Conservation (phyloP, 2,113 vertebrate species). For the Castor canadensis region DNA sequence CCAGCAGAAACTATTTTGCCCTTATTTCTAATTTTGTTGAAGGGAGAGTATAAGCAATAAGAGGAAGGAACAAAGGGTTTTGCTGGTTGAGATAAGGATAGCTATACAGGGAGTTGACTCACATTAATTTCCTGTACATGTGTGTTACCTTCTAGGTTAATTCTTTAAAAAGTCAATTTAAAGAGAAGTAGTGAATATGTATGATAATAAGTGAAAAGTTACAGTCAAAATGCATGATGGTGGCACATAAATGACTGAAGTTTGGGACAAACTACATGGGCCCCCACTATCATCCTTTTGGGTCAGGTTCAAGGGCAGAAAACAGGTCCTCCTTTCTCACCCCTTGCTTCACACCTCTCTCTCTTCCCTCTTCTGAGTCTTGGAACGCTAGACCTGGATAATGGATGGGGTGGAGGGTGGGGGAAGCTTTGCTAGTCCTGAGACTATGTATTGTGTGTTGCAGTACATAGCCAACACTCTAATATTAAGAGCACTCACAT, state of each 20-base stretch:
- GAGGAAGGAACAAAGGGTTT: too few relatives aligned
- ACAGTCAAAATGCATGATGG: accelerated
- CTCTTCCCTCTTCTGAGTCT: too few relatives aligned
- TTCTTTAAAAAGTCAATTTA: neutral
- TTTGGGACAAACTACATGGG: neutral
- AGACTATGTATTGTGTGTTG: neutral
- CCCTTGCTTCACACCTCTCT: neutral
- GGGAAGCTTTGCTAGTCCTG: neutral
- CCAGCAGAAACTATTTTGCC: too few relatives aligned
- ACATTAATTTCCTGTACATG: too few relatives aligned
- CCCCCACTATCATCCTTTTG: too few relatives aligned
- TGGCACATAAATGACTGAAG: neutral
- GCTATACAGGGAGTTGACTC: too few relatives aligned
- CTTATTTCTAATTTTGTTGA: too few relatives aligned
- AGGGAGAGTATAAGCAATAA: too few relatives aligned
- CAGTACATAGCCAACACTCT: too few relatives aligned
- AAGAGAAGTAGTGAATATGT: neutral
- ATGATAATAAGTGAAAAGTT: neutral
- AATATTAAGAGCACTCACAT: too few relatives aligned
- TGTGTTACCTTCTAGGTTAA: too few relatives aligned
- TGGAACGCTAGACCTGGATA: neutral
- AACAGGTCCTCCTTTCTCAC: accelerated
- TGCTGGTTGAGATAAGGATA: too few relatives aligned
- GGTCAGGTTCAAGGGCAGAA: neutral
- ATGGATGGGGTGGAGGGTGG: neutral